phyloP scores from a whole-genome alignment of 2,797 vertebrate species.

The Bovichtus diacanthus region DNA sequence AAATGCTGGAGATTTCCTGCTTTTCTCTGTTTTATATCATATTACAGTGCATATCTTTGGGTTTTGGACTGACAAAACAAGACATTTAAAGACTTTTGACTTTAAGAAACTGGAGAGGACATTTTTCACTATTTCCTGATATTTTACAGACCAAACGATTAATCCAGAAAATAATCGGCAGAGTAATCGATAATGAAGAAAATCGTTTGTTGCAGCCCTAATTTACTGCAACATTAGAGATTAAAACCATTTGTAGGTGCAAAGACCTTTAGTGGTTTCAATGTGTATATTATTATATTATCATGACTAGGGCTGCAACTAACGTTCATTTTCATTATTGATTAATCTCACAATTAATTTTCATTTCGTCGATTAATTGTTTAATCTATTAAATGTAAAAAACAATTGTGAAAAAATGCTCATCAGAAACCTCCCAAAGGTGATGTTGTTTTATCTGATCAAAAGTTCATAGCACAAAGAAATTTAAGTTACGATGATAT shows the following conservation, averaged over 20 bases:
- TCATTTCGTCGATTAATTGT: not conserved
- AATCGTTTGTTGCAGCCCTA: too few species aligned
- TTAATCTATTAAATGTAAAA: not conserved
- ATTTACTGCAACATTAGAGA: too few species aligned
- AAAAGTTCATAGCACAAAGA: not conserved
- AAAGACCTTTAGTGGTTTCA: not conserved
- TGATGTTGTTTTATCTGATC: not conserved
- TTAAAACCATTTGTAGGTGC: not conserved
- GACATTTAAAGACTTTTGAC: too few species aligned
- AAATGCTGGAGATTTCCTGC: too few species aligned
- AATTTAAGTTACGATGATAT: not conserved
- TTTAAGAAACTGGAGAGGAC: too few species aligned
- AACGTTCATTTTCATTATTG: not conserved
- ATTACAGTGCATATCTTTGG: too few species aligned
- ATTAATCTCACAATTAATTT: not conserved
- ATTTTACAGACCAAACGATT: too few species aligned
- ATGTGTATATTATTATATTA: not conserved
- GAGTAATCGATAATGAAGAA: too few species aligned
- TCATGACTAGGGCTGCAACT: not conserved
- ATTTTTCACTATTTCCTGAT: too few species aligned
- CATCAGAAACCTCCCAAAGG: not conserved
- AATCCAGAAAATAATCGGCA: too few species aligned
- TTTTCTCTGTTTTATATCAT: too few species aligned
- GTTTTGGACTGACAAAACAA: too few species aligned
- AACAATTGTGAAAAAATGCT: not conserved